Evolutionary conservation across 2,888 invertebrate genomes (phyloP), one percentile per base, ranked within the genome.

Genomic region (Thumatha senex): DNA sequence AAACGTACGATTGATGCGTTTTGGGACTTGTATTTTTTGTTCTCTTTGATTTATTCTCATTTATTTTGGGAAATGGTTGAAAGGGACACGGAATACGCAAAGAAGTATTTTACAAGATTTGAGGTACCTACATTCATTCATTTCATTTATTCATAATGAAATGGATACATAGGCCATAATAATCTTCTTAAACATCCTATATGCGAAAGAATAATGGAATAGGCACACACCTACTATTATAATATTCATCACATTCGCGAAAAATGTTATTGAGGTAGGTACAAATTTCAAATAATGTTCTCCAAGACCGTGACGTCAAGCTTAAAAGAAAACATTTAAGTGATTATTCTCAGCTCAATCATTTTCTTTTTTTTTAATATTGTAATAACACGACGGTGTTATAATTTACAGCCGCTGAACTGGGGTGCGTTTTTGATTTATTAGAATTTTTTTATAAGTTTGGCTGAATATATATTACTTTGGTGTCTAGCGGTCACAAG

Each of bases 1-100:
- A 66, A 63, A 65, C 60, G 59, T 41, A 69, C 72, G 73, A 77
- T 76, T 74, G 74, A 74, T 72, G 76, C 49, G 55, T 31, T 58
- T 54, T 49, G 60, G 57, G 55, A 52, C 53, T 59, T 57, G 54
- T 24, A 56, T 48, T 52, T 58, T 65, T 67, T 58, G 48, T 56
- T 41, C 43, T 54, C 58, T 62, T 49, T 51, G 46, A 49, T 51
- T 56, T 48, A 51, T 48, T 46, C 42, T 24, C 50, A 56, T 67
- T 57, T 53, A 50, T 54, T 54, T 47, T 41, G 33, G 38, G 44
- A 45, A 47, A 34, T 33, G 18, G 33, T 43, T 34, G 18, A 43
- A 43, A 33, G 12, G 33, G 18, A 12, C 15, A 12, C n/a, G 18
- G 34, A 34, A 33, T 15, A 31, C n/a, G 15, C 30, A 36, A 35